A percentile compares a stretch with the other conserved stretches of the same genome.
phyloP scores from a whole-genome alignment of 2,888 invertebrate species.

The Brassicogethes aeneus region DNA sequence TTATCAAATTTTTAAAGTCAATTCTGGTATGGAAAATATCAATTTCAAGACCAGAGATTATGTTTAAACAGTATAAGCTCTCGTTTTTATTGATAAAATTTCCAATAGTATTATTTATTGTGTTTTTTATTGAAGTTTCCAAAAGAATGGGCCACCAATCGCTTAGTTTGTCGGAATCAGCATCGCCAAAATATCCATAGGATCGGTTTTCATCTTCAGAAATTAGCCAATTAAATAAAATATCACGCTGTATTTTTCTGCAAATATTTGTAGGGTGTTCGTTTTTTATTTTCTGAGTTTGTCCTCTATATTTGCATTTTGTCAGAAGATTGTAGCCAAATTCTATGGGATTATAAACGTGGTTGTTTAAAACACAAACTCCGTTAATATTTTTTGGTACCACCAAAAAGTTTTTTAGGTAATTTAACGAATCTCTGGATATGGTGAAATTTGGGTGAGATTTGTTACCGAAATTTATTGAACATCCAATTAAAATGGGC shows the following conservation, averaged over 20 bases:
- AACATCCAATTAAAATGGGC: slow-evolving; percentile 48
- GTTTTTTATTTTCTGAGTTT: slow-evolving; percentile 13
- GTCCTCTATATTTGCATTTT: slow-evolving; percentile 37
- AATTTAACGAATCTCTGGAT: slow-evolving; percentile 20
- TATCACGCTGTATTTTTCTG: slow-evolving; percentile 27
- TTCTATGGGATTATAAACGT: slow-evolving; percentile 35
- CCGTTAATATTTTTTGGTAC: slow-evolving; percentile 41
- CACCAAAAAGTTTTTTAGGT: slow-evolving; percentile 30
- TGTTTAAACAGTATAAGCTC: slow-evolving; percentile 32
- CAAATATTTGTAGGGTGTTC: slow-evolving; percentile 28
- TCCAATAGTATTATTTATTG: slow-evolving; percentile 26
- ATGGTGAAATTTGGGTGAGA: slow-evolving; percentile 17
- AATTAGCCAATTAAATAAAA: slow-evolving; percentile 28
- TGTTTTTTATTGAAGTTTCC: slow-evolving; percentile 29
- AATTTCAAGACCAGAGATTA: slow-evolving; percentile 34
- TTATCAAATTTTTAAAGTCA: slow-evolving; percentile 26
- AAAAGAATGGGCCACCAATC: slow-evolving; percentile 46
- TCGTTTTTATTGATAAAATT: slow-evolving; percentile 31
- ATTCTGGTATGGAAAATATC: slow-evolving; percentile 43
- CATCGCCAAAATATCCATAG: slow-evolving; percentile 45
- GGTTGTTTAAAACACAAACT: slow-evolving; percentile 38
- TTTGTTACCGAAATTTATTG: slow-evolving; percentile 34
- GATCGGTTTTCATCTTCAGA: slow-evolving; percentile 23
- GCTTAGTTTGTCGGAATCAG: slow-evolving; percentile 33
- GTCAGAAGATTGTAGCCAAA: slow-evolving; percentile 45